Conservation (phyloP, 1,140 invertebrate genomes). For the Scaptodrosophila lebanonensis region DNA sequence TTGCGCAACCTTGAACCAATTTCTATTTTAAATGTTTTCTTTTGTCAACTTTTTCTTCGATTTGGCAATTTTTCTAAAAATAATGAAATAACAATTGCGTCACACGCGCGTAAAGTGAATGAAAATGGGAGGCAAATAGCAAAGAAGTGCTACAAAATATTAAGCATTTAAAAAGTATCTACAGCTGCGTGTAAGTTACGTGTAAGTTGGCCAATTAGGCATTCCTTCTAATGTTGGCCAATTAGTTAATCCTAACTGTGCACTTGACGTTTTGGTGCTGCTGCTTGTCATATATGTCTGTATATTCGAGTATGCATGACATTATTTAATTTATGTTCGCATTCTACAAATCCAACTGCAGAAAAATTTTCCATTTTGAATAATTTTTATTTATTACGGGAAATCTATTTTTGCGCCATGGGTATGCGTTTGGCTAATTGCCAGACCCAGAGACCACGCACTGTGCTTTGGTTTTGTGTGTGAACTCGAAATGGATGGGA, state of each 20-base stretch:
- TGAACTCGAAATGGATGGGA: conserved; percentile 6
- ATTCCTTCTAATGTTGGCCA: too few species aligned
- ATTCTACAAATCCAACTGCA: conserved; percentile 28
- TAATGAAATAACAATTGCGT: conserved; percentile 47
- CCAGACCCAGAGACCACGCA: conserved; percentile 53
- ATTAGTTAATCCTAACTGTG: conserved; percentile 15
- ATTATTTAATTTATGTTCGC: conserved; percentile 53
- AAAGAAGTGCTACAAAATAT: conserved; percentile 8
- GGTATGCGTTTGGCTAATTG: conserved; percentile 57
- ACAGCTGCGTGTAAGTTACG: conserved; percentile 20
- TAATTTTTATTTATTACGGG: conserved; percentile 53
- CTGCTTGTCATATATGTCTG: too few species aligned
- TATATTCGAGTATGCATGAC: conserved; percentile 11
- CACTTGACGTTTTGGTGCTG: conserved; percentile 19
- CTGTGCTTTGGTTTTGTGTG: conserved; percentile 25
- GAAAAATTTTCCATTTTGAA: conserved; percentile 55
- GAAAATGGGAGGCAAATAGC: conserved; percentile 13
- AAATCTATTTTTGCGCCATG: conserved; percentile 54
- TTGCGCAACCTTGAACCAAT: conserved; percentile 70
- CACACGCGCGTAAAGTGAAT: conserved; percentile 32
- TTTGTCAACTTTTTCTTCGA: conserved; percentile 42
- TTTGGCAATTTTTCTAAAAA: background rate
- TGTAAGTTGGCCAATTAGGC: conserved; percentile 41
- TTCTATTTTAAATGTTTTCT: conserved; percentile 73
- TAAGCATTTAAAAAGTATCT: conserved; percentile 20